Conservation (phyloP, 2,888 invertebrate species). For the Marasmarcha lunaedactyla region DNA sequence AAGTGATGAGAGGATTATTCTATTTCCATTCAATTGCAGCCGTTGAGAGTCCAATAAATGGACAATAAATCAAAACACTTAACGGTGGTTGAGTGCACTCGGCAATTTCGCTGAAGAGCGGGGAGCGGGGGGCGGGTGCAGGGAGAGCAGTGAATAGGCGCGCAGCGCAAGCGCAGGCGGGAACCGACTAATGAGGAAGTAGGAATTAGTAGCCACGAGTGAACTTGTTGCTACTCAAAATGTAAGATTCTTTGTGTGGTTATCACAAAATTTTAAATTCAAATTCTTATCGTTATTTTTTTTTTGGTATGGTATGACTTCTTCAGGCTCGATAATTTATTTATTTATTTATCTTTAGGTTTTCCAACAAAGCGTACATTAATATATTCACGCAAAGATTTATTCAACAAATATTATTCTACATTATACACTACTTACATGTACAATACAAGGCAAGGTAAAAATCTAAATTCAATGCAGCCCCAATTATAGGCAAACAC, state of each 20-base stretch:
- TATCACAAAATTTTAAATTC: no score
- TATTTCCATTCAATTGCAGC: conserved; percentile 32
- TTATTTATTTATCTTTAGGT: no score
- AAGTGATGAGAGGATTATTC: conserved; percentile 13
- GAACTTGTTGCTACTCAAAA: conserved; percentile 41
- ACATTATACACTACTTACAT: no score
- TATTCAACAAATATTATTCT: no score
- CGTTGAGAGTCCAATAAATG: conserved; percentile 52
- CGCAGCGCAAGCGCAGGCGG: conserved; percentile 25
- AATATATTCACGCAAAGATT: no score
- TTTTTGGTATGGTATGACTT: no score
- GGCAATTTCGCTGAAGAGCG: conserved; percentile 41
- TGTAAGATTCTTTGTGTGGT: conserved; percentile 26
- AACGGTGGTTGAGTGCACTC: conserved; percentile 44
- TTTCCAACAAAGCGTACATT: no score
- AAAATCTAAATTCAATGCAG: no score
- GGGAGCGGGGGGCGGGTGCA: conserved; percentile 21
- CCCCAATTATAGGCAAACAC: no score
- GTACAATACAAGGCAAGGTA: no score
- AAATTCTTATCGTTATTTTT: no score
- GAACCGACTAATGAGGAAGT: conserved; percentile 63
- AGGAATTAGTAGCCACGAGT: conserved; percentile 60
- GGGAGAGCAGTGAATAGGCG: conserved; percentile 31
- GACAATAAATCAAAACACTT: conserved; percentile 62
- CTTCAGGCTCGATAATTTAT: no score